Evolutionary conservation across 2,888 invertebrate species (phyloP), one percentile per base, ranked within the genome.

Genomic region (Ochropleura leucogaster): DNA sequence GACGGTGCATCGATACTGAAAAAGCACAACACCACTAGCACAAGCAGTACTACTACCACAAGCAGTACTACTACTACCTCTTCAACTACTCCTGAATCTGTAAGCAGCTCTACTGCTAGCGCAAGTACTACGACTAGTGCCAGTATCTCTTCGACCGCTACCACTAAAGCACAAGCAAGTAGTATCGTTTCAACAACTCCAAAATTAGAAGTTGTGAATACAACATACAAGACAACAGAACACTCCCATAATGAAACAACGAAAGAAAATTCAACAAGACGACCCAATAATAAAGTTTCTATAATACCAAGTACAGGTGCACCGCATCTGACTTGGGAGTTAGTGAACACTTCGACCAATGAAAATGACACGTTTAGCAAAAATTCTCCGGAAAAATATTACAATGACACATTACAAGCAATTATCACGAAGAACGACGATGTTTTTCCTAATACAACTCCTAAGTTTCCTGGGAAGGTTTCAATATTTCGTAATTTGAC

Each of bases 361-460:
- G 94, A 94, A 68, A 96, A 96, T 82, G 95, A 94, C 42, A 93
- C 94, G 1, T 89, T 88, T 68, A 92, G 79, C 77, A 96, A 96
- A 91, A 86, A 87, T 80, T 93, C 93, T 6, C 97, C 97, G 80
- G 96, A 97, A 84, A 97, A 96, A 90, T 96, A 97, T 79, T 97
- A 97, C 78, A 97, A 97, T 86, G 97, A 97, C 80, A 97, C 97
- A 0, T 92, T 97, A 63, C 97, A 97, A 90, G 97, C 97, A 4
- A 97, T 97, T 85, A 97, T 97, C 53, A 97, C 96, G 3, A 97
- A 97, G 90, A 97, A 97, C 89, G 95, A 96, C 83, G 96, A 94
- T 57, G 86, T 92, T 20, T 94, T 94, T 79, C 93, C 95, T 14
- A 96, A 94, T 74, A 95, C 96, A 12, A 96, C 96, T 40, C 95